phyloP scores from a whole-genome alignment of 2,797 vertebrate species.

The Morus bassanus region DNA sequence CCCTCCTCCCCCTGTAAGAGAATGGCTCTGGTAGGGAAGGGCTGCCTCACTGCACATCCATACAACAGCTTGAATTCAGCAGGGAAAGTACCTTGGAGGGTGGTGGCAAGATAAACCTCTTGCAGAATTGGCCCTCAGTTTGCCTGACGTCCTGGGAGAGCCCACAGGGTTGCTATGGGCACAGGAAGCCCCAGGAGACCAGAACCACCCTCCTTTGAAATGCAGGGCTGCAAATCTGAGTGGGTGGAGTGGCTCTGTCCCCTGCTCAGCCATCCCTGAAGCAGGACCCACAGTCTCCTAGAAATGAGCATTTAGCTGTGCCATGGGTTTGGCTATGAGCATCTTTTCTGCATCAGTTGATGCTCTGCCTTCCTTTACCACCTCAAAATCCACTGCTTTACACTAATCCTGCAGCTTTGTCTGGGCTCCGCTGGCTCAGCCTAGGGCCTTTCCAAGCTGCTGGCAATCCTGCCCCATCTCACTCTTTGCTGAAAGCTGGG shows the following conservation, averaged over 20 bases:
- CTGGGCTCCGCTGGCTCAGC: background rate
- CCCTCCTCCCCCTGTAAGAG: background rate
- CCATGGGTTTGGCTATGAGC: background rate
- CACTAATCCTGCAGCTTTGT: background rate
- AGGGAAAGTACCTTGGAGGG: background rate
- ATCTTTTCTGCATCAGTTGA: background rate
- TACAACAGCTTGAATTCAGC: background rate
- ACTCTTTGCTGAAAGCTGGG: background rate
- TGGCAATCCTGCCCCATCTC: background rate
- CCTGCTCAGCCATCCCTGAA: too few relatives aligned
- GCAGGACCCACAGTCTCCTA: background rate
- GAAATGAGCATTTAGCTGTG: background rate
- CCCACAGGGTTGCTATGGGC: background rate
- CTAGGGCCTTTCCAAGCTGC: background rate
- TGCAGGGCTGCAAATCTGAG: background rate
- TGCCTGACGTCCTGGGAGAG: background rate
- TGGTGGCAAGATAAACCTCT: background rate
- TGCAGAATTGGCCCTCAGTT: background rate
- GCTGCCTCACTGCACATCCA: background rate
- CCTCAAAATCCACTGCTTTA: background rate
- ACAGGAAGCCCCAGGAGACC: background rate
- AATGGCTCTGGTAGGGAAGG: background rate
- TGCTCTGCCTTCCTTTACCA: background rate
- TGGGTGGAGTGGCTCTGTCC: rapidly evolving
- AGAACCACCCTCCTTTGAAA: background rate